Evolutionary conservation across 2,113 vertebrate species (phyloP).

Genomic region (Melanocharis versteri): DNA sequence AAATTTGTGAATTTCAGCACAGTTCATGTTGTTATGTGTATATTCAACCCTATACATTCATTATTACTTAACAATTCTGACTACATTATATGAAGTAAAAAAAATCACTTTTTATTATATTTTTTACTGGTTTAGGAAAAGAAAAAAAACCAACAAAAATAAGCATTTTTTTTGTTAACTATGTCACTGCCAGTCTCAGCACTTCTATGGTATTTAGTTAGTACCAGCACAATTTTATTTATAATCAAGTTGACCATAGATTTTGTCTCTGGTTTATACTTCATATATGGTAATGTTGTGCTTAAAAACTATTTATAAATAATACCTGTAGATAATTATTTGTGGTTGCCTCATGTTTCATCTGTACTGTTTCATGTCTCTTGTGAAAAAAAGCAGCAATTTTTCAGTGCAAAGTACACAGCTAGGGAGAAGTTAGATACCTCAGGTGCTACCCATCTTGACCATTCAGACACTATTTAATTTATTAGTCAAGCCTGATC

Average conservation of each 20-base stretch:
- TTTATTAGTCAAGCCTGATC: background rate
- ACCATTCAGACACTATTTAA: background rate
- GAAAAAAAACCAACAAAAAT: rapidly evolving
- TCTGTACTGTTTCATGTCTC: background rate
- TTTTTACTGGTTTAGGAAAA: background rate
- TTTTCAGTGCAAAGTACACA: background rate
- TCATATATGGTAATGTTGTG: background rate
- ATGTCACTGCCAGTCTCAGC: background rate
- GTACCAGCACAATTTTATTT: background rate
- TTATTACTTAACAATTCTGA: background rate
- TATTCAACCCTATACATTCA: background rate
- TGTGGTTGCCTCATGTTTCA: background rate
- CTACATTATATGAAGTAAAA: background rate
- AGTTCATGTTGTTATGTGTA: background rate
- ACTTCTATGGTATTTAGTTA: background rate
- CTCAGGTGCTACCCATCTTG: rapidly evolving
- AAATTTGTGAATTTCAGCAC: background rate
- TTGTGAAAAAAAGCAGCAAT: background rate
- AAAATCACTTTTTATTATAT: background rate
- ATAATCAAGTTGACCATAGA: background rate
- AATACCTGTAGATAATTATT: background rate
- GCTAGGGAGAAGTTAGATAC: background rate
- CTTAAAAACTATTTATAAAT: background rate
- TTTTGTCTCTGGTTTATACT: background rate
- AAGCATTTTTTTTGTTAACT: background rate